Evolutionary conservation across 2,888 invertebrate species (phyloP).

Genomic region (Drosophila silvestris): DNA sequence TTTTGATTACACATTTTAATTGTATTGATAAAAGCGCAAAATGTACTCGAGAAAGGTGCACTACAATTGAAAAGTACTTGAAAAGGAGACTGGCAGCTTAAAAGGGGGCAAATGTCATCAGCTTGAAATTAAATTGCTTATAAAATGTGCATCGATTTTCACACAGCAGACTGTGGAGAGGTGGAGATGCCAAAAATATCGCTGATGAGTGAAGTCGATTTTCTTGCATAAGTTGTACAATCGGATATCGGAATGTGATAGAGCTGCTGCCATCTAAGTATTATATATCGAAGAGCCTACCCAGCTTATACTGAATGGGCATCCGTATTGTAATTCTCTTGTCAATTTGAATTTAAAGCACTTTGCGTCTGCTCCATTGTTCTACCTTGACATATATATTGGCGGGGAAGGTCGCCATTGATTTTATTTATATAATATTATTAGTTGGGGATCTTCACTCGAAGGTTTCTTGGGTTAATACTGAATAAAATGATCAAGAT

Average conservation of each 20-base stretch:
- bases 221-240: not conserved
- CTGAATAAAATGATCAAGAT: not conserved
- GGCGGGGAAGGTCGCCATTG: not conserved
- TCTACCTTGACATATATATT: no score
- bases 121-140: not conserved
- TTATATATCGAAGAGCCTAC: not conserved
- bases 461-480: not conserved
- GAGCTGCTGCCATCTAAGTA: not conserved
- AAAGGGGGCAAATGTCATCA: not conserved
- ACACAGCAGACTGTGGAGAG: not conserved
- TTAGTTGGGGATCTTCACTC: not conserved
- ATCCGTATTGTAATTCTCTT: not conserved
- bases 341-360: no score
- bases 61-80: not conserved
- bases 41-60: not conserved
- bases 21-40: conserved; percentile 54
- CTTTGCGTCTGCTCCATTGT: no score
- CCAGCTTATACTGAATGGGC: not conserved
- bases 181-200: no score
- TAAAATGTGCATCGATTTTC: not conserved
- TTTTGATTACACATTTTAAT: conserved; percentile 69
- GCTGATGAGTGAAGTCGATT: not conserved
- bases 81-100: not conserved
- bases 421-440: not conserved
- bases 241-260: not conserved